Conservation (phyloP, 2,113 vertebrate species). For the Sphyrna mokarran region DNA sequence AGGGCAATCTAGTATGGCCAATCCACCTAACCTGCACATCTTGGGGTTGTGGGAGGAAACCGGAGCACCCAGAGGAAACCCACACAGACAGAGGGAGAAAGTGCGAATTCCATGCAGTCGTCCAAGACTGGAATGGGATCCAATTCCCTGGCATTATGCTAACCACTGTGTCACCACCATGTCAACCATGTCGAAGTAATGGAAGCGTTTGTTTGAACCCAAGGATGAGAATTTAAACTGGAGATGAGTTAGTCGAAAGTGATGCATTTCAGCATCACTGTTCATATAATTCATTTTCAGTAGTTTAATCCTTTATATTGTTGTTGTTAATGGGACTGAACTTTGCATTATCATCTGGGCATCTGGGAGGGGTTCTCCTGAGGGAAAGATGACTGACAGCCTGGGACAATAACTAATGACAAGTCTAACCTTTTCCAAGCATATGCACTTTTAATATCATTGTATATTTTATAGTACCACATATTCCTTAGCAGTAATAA, state of each 20-base stretch:
- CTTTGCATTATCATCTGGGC: neutral
- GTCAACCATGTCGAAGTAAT: no score
- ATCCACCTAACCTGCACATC: no score
- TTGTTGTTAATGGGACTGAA: neutral
- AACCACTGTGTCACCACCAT: no score
- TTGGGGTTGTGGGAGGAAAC: no score
- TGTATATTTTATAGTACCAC: constrained; percentile 38
- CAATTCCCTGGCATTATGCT: no score
- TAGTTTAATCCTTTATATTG: neutral
- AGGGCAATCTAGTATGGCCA: no score
- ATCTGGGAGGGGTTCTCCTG: neutral
- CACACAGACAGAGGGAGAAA: no score
- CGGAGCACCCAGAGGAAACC: no score
- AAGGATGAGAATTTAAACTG: neutral
- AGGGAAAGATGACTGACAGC: neutral
- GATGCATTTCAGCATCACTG: neutral
- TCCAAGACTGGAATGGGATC: no score
- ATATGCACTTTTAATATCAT: neutral
- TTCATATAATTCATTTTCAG: neutral
- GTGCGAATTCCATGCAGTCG: no score
- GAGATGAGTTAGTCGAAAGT: neutral
- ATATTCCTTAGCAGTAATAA: constrained; percentile 55
- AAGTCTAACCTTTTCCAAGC: constrained; percentile 27
- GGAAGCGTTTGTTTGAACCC: neutral
- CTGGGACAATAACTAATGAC: neutral